Evolutionary conservation across 2,797 vertebrate species (phyloP).

Genomic region (Helostoma temminkii): DNA sequence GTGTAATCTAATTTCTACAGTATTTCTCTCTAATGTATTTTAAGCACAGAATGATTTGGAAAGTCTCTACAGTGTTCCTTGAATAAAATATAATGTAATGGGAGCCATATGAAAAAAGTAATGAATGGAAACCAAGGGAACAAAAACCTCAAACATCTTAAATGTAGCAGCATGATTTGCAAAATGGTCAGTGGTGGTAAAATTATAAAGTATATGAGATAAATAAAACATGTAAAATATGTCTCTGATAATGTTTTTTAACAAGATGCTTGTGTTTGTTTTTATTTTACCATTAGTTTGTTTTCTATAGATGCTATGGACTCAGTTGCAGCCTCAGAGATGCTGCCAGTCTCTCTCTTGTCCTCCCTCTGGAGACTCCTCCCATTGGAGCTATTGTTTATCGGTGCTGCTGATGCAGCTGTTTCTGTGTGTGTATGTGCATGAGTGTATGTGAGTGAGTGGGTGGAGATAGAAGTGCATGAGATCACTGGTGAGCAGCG

Average conservation of each 20-base stretch:
- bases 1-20: constrained; percentile 4
- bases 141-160: background rate
- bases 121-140: background rate
- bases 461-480: constrained; percentile 57
- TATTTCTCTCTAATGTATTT: background rate
- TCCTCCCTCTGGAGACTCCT: constrained; percentile 66
- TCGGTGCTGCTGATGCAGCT: constrained; percentile 76
- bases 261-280: background rate
- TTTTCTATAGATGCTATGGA: constrained; percentile 23
- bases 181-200: background rate
- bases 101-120: background rate
- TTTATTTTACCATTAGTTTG: background rate
- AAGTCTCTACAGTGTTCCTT: background rate
- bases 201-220: background rate
- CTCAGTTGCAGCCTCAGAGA: constrained; percentile 56
- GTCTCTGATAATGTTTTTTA: background rate
- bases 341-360: constrained; percentile 57
- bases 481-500: constrained; percentile 74
- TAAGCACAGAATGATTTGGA: constrained; percentile 3
- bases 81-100: background rate
- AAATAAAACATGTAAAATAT: background rate
- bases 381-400: constrained; percentile 75
- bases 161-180: constrained; percentile 1
- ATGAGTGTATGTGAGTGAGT: constrained; percentile 26
- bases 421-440: constrained; percentile 51